phyloP scores from a whole-genome alignment of 2,888 invertebrate species.

The Scaptomyza polygonia region DNA sequence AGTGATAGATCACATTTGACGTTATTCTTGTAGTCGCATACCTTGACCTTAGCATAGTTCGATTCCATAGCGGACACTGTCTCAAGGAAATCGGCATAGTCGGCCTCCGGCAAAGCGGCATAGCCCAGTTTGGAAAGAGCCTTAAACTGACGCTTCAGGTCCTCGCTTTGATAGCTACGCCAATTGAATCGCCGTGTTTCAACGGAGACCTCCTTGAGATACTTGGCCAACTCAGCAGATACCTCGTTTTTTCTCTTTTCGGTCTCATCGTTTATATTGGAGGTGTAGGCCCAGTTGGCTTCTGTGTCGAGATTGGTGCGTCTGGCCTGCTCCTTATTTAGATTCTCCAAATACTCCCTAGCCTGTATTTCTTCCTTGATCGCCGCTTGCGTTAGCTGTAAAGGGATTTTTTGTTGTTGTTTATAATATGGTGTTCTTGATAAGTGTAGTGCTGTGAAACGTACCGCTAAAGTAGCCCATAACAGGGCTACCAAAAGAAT shows the following conservation, averaged over 20 bases:
- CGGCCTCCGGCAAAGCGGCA: constrained; percentile 89
- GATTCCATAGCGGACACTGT: constrained; percentile 90
- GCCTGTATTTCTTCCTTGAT: constrained; percentile 86
- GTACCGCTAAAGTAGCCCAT: constrained; percentile 68
- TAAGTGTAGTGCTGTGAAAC: constrained; percentile 10
- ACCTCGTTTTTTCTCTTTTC: constrained; percentile 85
- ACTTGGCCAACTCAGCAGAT: constrained; percentile 81
- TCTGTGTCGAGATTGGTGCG: constrained; percentile 87
- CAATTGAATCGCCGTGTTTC: constrained; percentile 87
- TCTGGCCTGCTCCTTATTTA: constrained; percentile 87
- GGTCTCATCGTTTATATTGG: constrained; percentile 91
- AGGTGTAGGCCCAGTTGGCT: constrained; percentile 90
- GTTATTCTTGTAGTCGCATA: constrained; percentile 88
- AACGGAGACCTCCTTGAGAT: constrained; percentile 81
- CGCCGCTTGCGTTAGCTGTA: constrained; percentile 62
- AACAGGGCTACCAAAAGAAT: constrained; percentile 53
- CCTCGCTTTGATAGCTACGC: constrained; percentile 89
- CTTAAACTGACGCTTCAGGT: constrained; percentile 90
- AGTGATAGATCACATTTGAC: constrained; percentile 89
- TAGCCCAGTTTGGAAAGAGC: constrained; percentile 89
- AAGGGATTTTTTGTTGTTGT: background rate
- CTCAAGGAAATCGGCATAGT: constrained; percentile 87
- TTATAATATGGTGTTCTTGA: background rate
- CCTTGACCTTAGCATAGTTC: constrained; percentile 91
- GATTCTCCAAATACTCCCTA: constrained; percentile 86